Conservation (phyloP, 2,797 vertebrate genomes). For the Sebastes dallii region DNA sequence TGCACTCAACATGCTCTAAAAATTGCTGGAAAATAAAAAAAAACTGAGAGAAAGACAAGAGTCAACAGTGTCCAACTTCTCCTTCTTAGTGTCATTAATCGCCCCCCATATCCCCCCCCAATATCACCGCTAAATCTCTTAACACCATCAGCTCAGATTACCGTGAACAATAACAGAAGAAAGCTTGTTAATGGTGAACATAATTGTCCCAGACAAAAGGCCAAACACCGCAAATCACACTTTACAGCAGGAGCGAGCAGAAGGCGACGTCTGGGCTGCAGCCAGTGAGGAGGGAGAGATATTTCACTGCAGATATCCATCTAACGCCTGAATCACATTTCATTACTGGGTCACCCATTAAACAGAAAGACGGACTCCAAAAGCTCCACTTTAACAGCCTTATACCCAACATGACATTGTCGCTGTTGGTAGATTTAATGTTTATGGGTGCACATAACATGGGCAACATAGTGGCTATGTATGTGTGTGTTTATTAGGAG, state of each 20-base stretch:
- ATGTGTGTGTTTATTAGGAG: neutral
- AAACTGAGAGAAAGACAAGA: neutral
- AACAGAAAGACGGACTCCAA: constrained; percentile 14
- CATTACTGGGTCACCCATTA: constrained; percentile 45
- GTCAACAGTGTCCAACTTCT: neutral
- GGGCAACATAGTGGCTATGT: neutral
- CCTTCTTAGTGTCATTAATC: constrained; percentile 36
- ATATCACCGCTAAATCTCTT: constrained; percentile 76
- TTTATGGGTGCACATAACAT: neutral
- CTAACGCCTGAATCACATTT: constrained; percentile 71
- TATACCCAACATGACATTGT: neutral
- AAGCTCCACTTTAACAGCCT: constrained; percentile 21
- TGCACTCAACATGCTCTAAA: neutral
- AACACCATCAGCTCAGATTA: constrained; percentile 86
- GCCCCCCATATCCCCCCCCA: constrained; percentile 49
- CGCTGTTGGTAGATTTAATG: neutral
- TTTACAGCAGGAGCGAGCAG: constrained; percentile 55
- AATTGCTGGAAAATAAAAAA: neutral
- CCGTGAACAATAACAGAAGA: constrained; percentile 87
- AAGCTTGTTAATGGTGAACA: constrained; percentile 87
- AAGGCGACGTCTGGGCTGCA: constrained; percentile 69
- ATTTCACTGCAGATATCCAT: constrained; percentile 72
- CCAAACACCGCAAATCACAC: constrained; percentile 69
- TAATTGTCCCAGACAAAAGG: constrained; percentile 73
- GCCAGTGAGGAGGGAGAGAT: constrained; percentile 37